phyloP scores from a whole-genome alignment of 2,888 invertebrate genomes.

The Epinotia bilunana region DNA sequence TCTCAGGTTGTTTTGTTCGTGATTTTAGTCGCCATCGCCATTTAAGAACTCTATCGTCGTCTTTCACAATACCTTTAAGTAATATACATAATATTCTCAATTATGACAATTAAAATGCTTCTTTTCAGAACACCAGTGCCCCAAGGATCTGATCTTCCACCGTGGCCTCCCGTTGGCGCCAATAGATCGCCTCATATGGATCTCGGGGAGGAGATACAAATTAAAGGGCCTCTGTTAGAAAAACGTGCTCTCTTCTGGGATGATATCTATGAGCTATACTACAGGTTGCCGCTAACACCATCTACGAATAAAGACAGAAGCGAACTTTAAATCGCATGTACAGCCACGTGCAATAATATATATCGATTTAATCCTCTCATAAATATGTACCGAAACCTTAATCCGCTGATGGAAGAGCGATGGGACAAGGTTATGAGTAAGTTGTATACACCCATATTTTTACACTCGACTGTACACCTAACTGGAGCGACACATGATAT shows the following conservation, averaged over 20 bases:
- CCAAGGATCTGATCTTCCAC: slow-evolving; percentile 46
- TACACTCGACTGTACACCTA: too few species aligned
- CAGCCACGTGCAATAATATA: too few species aligned
- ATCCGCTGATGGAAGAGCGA: too few species aligned
- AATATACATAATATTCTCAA: neutral
- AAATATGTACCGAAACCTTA: too few species aligned
- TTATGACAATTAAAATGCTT: neutral
- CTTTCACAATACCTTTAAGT: neutral
- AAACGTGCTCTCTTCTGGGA: slow-evolving; percentile 44
- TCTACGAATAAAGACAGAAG: neutral
- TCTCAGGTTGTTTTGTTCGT: too few species aligned
- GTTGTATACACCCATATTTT: too few species aligned
- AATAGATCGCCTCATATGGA: slow-evolving; percentile 57
- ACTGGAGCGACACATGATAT: too few species aligned
- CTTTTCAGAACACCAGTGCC: slow-evolving; percentile 21
- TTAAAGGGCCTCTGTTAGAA: slow-evolving; percentile 40
- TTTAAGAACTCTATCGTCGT: neutral
- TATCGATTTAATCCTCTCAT: too few species aligned
- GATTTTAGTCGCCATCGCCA: too few species aligned
- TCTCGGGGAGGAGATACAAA: slow-evolving; percentile 48
- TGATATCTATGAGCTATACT: slow-evolving; percentile 36
- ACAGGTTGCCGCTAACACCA: slow-evolving; percentile 25
- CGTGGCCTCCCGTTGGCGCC: slow-evolving; percentile 56
- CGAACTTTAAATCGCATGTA: slow-evolving; percentile 4
- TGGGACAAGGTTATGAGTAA: too few species aligned